These are phyloP conservation scores for Trogon surrucura DNA, from an alignment of 2,113 vertebrate species.

Conservation along the genomic window DNA sequence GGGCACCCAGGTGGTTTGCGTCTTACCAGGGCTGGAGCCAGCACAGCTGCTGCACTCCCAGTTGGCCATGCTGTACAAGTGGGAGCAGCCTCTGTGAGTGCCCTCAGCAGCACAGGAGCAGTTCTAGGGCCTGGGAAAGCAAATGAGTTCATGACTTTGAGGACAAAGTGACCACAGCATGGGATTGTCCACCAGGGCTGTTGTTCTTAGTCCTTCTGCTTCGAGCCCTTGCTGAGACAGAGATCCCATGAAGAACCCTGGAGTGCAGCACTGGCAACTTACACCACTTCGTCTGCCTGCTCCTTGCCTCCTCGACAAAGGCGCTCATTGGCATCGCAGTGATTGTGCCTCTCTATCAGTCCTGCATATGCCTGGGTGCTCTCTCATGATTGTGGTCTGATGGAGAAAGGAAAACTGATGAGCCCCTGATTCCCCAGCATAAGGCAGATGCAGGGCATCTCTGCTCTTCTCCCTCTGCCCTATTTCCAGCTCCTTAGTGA, in stretches of 20 bases:
- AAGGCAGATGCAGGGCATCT: background rate
- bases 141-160: background rate
- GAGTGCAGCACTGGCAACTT: no score
- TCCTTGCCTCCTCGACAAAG: background rate
- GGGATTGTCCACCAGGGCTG: no score
- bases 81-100: background rate
- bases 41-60: no score
- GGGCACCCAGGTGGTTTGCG: background rate
- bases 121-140: background rate
- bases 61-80: no score
- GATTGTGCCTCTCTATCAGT: background rate
- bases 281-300: background rate
- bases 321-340: background rate
- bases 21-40: no score
- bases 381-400: background rate
- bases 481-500: background rate
- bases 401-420: background rate
- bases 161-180: background rate
- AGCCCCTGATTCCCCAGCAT: accelerated
- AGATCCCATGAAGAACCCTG: accelerated
- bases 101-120: background rate
- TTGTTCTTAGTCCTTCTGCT: no score
- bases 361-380: accelerated
- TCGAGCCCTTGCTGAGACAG: background rate
- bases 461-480: accelerated